Evolutionary conservation across 2,888 invertebrate genomes (phyloP).

Genomic region (Mythimna vitellina): DNA sequence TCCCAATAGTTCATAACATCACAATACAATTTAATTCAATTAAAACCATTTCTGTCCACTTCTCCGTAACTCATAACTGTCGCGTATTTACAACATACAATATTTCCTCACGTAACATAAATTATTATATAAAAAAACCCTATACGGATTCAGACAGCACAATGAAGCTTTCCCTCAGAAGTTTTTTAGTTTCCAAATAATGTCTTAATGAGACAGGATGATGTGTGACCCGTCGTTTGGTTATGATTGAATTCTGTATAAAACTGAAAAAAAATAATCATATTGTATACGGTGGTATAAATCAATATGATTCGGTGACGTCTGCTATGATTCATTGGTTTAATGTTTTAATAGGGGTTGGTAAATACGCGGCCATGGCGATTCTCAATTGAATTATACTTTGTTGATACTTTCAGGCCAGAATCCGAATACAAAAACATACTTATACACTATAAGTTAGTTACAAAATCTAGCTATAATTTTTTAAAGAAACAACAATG

Average conservation of each 20-base stretch:
- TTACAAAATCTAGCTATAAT: too few relatives aligned
- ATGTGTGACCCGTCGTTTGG: conserved; percentile 71
- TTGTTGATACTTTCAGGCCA: conserved; percentile 1
- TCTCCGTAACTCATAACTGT: conserved; percentile 59
- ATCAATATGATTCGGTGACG: conserved; percentile 69
- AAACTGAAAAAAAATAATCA: conserved; percentile 66
- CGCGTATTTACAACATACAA: conserved; percentile 55
- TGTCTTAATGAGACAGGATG: conserved; percentile 80
- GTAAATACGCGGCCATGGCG: conserved; percentile 26
- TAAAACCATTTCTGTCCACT: conserved; percentile 52
- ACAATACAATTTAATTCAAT: conserved; percentile 63
- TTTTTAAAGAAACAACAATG: too few relatives aligned
- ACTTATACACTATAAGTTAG: neutral
- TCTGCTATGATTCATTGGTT: conserved; percentile 69
- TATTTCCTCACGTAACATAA: conserved; percentile 60
- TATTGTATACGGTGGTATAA: conserved; percentile 64
- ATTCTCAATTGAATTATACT: conserved; percentile 24
- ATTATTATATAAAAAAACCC: conserved; percentile 55
- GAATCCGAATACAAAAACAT: neutral
- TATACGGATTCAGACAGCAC: conserved; percentile 60
- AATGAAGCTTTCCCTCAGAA: conserved; percentile 69
- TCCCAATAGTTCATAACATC: conserved; percentile 33
- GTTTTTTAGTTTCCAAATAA: conserved; percentile 74
- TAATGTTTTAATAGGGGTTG: conserved; percentile 55
- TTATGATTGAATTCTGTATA: conserved; percentile 68